Evolutionary conservation across 2,797 vertebrate species (phyloP).

Genomic region (Gastrophryne carolinensis): DNA sequence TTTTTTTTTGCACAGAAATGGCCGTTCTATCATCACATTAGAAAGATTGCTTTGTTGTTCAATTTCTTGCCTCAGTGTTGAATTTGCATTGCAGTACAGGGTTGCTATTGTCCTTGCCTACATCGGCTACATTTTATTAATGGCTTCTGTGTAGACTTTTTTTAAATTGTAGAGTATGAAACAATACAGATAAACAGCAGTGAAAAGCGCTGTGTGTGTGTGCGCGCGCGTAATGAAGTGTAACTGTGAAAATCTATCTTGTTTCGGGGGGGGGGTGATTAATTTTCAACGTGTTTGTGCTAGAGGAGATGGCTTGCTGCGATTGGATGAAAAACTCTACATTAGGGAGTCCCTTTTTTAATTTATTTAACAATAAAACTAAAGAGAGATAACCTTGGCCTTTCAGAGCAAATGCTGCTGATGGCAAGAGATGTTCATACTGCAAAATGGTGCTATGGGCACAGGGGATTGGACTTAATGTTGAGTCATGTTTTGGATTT

Average conservation of each 20-base stretch:
- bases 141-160: not conserved
- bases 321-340: not conserved
- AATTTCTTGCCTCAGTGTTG: not conserved
- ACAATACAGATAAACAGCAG: not conserved
- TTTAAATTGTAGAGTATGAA: not conserved
- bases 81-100: not conserved
- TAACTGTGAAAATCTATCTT: not conserved
- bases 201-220: not conserved
- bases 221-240: not conserved
- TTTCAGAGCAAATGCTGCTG: not conserved
- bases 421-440: not conserved
- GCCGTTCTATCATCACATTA: not conserved
- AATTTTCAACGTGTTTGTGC: not conserved
- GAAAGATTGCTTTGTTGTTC: not conserved
- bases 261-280: not conserved
- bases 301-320: not conserved
- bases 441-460: not conserved
- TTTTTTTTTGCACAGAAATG: not conserved
- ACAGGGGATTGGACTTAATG: too few species aligned
- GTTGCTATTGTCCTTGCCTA: not conserved
- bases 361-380: not conserved
- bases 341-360: not conserved
- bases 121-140: not conserved
- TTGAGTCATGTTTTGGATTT: too few species aligned
- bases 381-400: not conserved